Evolutionary conservation across 2,797 vertebrate species (phyloP), one percentile per base, ranked within the genome.

Genomic region (Pteropus rufus): DNA sequence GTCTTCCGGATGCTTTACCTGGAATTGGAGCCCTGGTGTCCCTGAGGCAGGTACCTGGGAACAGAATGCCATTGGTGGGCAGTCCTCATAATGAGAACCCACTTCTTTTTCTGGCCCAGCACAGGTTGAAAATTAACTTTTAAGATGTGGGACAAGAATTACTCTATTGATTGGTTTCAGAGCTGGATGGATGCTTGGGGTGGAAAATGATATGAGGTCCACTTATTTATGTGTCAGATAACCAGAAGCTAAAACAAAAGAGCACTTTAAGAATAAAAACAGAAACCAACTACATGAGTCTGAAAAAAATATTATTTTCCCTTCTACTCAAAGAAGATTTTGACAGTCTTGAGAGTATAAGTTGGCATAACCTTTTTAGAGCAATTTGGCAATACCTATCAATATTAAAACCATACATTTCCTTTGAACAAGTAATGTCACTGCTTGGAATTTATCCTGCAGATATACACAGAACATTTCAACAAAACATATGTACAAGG

Each of bases 251-350:
- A 76, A 94, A 62, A 46, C 46, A 84, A 58, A 81, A 49, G 36
- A 77, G 29, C 26, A 60, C 26, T 93, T 80, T 46, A 88, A 81
- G 82, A 93, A 97, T 58, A 73, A 88, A 96, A 91, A 39, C 60
- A 93, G 76, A 92, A 90, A 64, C 34, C 16, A 84, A 34, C 58
- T 82, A 77, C 24, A 23, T 0, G 1, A 84, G 41, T 64, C 83
- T 87, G 41, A 56, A 44, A 88, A 87, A 76, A 49, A 46, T 2
- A 49, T 44, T 46, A 88, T 39, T 94, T 92, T 76, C 90, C 90
- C 80, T 90, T 73, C n/a, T 87, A 65, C 29, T 84, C 62, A 69
- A 87, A 91, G 75, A 23, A n/a, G 23, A 84, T 46, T 65, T 91
- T 92, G 82, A 60, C 70, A 39, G 41, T 95, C 58, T 92, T 52